Base-by-base conservation (phyloP, 2,113 vertebrate species). In the Dasyornis broadbenti region DNA sequence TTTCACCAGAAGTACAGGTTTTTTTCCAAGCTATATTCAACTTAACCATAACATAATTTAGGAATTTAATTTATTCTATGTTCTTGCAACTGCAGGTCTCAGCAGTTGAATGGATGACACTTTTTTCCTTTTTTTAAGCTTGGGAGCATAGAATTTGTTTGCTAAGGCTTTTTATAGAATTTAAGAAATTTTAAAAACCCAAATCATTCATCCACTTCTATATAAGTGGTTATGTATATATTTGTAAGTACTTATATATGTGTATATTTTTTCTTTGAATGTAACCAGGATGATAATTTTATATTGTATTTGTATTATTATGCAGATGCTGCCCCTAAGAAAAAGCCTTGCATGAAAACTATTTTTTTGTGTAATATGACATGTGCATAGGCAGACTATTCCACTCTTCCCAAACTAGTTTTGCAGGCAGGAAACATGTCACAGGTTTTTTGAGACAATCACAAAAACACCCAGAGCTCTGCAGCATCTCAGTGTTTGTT, bases 41-140 rank as follows among this genome's bases (percentile, higher is more conserved):
- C 89, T 47, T 86, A 91, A 89, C 71, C 2, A 4, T 88, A 88
- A 90, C 69, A 95, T 93, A 90, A 82, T 92, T 79, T 49, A 94
- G 91, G 76, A 85, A 86, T 97, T 92, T 94, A 82, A 84, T 88
- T 91, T 79, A 52, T 91, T 94, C 77, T 94, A 54, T 95, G 59
- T 82, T 91, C 39, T 89, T 92, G 33, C 64, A 80, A 39, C 52
- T 90, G 57, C 88, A 10, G 7, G 56, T 83, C 64, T 88, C 69
- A 76, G 83, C 77, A 89, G 59, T 64, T 82, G 47, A 69, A 49
- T 78, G 65, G 54, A 89, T 85, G 81, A 21, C 45, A 79, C 15
- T 89, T 80, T 83, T 47, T 72, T 33, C n/a, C n/a, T 69, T 80
- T 82, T 88, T 75, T 59, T 16, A 82, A 72, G 40, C 31, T 73